Percentiles rank a stretch among this genome's conserved stretches.
Conservation (phyloP, 2,888 invertebrate species). For the Caenorhabditis virilis region DNA sequence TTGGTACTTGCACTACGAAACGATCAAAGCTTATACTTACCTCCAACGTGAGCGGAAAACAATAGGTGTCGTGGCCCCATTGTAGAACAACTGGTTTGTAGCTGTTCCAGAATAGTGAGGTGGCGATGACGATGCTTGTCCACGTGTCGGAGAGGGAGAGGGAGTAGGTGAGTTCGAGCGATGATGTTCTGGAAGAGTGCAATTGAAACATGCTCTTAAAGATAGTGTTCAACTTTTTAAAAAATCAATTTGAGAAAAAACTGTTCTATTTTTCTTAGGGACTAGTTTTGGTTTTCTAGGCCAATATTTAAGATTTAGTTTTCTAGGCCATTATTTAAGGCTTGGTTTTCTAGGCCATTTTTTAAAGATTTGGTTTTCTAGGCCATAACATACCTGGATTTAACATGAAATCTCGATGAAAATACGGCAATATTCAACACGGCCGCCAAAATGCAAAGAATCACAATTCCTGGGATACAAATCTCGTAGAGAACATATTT, state of each 20-base stretch:
- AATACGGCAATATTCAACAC: conserved; percentile 51
- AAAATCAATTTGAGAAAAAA: not conserved
- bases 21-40: no score
- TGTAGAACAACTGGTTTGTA: conserved; percentile 50
- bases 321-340: no score
- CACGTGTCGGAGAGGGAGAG: conserved; percentile 54
- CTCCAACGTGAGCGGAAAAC: conserved; percentile 57
- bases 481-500: conserved; percentile 47
- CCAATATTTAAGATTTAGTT: no score
- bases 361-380: not conserved
- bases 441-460: conserved; percentile 47
- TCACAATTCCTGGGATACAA: conserved; percentile 45
- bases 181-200: conserved; percentile 24
- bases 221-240: no score
- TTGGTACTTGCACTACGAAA: no score
- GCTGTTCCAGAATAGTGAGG: conserved; percentile 73
- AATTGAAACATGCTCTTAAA: no score
- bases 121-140: conserved; percentile 56
- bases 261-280: not conserved
- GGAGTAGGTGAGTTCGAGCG: conserved; percentile 53
- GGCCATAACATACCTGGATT: conserved; percentile 6
- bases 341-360: no score
- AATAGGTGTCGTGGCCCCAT: conserved; percentile 54
- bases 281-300: not conserved
- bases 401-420: conserved; percentile 38